Evolutionary conservation across 2,797 vertebrate genomes (phyloP).

Genomic region (Lagorchestes hirsutus): DNA sequence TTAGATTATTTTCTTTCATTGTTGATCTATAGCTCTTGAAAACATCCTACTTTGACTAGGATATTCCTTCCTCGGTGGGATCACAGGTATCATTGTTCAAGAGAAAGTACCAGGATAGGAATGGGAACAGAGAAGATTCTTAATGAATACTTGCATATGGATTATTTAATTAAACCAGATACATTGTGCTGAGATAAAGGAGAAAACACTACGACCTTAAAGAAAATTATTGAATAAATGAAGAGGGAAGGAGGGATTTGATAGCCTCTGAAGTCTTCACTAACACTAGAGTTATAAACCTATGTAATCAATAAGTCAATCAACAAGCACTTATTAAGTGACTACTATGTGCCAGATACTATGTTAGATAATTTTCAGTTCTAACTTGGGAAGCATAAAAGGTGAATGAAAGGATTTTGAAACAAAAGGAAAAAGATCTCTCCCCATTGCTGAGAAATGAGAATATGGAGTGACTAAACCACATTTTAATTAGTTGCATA

Average conservation of each 20-base stretch:
- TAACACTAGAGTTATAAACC: not conserved
- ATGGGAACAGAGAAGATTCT: not conserved
- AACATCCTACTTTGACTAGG: not conserved
- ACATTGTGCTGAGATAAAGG: not conserved
- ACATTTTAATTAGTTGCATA: not conserved
- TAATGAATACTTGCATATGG: not conserved
- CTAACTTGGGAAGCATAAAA: not conserved
- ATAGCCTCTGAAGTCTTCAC: not conserved
- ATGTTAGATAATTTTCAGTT: not conserved
- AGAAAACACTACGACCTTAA: not conserved
- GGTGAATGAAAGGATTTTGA: not conserved
- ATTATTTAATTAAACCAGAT: not conserved
- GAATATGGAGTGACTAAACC: not conserved
- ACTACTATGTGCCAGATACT: not conserved
- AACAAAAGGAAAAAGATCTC: slow-evolving; percentile 7
- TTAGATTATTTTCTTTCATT: not conserved
- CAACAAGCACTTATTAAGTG: not conserved
- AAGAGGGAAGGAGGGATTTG: not conserved
- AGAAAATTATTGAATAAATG: slow-evolving; percentile 11
- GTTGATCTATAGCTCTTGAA: not conserved
- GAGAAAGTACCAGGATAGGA: not conserved
- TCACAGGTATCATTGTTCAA: not conserved
- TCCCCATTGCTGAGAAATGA: slow-evolving; percentile 42
- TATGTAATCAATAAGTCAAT: not conserved
- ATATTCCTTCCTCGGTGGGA: not conserved